phyloP scores from a whole-genome alignment of 1,140 invertebrate genomes.

The Monomorium pharaonis region DNA sequence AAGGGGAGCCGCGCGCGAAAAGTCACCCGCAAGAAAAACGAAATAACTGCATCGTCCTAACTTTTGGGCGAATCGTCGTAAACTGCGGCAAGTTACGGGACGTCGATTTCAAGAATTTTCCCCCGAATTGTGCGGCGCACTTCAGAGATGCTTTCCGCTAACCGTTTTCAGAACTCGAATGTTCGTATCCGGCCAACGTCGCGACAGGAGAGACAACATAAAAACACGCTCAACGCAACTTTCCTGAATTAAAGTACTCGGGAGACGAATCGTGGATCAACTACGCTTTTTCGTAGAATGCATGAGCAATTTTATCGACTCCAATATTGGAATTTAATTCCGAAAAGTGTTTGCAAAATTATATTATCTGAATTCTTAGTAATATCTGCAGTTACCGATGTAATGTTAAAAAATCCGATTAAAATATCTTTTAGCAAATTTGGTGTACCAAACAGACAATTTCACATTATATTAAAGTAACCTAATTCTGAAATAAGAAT shows the following conservation, averaged over 20 bases:
- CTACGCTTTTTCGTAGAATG: background rate
- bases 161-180: conserved; percentile 43
- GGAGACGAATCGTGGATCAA: background rate
- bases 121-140: conserved; percentile 24
- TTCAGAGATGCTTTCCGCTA: conserved; percentile 4
- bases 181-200: background rate
- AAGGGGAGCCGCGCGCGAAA: background rate
- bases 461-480: background rate
- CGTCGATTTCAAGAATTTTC: conserved; percentile 50
- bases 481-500: background rate
- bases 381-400: background rate
- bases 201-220: background rate
- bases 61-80: conserved; percentile 49
- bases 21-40: conserved; percentile 54
- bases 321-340: background rate
- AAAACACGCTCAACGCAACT: conserved; percentile 32
- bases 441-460: background rate
- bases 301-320: background rate
- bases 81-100: conserved; percentile 46
- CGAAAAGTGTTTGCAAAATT: background rate
- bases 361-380: background rate
- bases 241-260: conserved; percentile 16
- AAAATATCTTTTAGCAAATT: background rate
- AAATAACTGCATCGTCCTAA: conserved; percentile 61
- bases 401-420: background rate